Conservation (phyloP, 92 coral and sea anemone genomes). For the Paramuricea clavata region DNA sequence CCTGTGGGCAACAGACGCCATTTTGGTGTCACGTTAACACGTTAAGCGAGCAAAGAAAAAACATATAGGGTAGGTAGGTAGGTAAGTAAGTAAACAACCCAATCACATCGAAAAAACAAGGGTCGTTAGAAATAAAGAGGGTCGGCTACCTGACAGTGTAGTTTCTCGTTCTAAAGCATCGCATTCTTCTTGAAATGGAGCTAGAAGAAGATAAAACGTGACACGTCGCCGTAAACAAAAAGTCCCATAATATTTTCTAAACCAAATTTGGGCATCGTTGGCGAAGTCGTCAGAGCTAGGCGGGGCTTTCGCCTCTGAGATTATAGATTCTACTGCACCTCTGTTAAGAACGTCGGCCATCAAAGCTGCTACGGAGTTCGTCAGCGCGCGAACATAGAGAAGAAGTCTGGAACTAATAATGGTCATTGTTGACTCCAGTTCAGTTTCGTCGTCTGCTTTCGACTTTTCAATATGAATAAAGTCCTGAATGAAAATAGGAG, state of each 20-base stretch:
- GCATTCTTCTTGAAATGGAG: conserved; percentile 33
- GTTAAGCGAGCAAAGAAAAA: too few species aligned
- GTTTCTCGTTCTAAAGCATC: conserved; percentile 6
- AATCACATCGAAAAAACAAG: too few species aligned
- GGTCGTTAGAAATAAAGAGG: background rate
- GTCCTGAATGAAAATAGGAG: too few species aligned
- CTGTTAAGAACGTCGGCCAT: conserved; percentile 84
- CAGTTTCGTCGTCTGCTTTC: conserved; percentile 59
- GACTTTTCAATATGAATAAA: conserved; percentile 71
- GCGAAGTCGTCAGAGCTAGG: too few species aligned
- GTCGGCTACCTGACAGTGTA: conserved; percentile 27
- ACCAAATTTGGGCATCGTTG: too few species aligned
- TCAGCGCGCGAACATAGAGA: conserved; percentile 77
- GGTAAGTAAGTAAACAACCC: too few species aligned
- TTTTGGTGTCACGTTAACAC: too few species aligned
- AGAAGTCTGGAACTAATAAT: conserved; percentile 70
- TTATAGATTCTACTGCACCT: conserved; percentile 75
- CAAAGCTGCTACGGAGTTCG: conserved; percentile 84
- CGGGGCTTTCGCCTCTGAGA: too few species aligned
- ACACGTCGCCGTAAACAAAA: too few species aligned
- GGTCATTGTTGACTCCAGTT: conserved; percentile 66
- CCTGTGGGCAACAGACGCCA: too few species aligned
- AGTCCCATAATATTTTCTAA: too few species aligned
- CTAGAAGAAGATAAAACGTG: conserved; percentile 1
- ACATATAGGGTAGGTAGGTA: too few species aligned